A percentile compares a stretch with the other conserved stretches of the same genome.
Evolutionary conservation across 2,888 invertebrate species (phyloP).

Genomic region (Chrysodeixis includens): DNA sequence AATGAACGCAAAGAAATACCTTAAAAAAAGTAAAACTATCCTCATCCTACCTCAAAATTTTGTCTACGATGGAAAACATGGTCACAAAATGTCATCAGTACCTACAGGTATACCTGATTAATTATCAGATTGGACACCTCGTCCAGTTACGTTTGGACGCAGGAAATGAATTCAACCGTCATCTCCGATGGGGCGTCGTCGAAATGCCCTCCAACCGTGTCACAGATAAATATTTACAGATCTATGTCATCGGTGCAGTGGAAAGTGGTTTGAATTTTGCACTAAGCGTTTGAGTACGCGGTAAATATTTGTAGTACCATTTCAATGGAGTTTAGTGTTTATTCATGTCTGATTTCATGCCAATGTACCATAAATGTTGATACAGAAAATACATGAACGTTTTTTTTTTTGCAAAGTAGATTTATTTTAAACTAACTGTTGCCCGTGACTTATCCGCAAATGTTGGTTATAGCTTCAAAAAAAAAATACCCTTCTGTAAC

Average conservation of each 20-base stretch:
- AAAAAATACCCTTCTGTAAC: too few species aligned
- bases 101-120: neutral
- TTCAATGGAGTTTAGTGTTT: neutral
- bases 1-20: too few species aligned
- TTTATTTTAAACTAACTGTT: too few species aligned
- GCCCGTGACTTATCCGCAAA: too few species aligned
- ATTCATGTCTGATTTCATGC: neutral
- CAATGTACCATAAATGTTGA: too few species aligned
- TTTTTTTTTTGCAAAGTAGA: neutral
- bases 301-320: neutral
- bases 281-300: neutral
- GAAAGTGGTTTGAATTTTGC: conserved; percentile 1
- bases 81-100: neutral
- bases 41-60: too few species aligned
- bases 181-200: neutral
- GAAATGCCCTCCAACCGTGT: neutral
- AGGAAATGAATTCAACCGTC: conserved; percentile 1
- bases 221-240: neutral
- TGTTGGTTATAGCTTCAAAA: too few species aligned
- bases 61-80: neutral
- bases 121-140: neutral
- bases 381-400: too few species aligned
- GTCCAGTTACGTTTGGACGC: neutral
- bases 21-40: too few species aligned
- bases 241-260: neutral